Base-by-base conservation (phyloP, 1,140 invertebrate genomes). In the Drosophila azteca region DNA sequence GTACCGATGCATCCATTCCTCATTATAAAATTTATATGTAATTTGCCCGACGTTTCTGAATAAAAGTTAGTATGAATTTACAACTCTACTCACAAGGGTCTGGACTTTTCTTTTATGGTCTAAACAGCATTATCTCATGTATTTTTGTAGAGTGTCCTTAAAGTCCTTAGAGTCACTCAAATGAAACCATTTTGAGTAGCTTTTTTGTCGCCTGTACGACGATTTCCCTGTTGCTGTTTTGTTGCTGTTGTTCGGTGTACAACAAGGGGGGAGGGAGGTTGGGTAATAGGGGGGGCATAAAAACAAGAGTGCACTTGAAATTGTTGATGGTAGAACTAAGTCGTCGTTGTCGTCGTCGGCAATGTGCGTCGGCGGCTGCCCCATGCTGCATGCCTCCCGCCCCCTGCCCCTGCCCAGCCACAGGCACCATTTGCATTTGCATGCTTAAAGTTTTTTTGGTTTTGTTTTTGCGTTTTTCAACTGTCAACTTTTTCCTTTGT, bases 241-340 rank as follows among this genome's bases (percentile, higher is more conserved):
- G 48, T 43, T 61, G 17, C 17, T 20, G 17, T 48, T 52, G 51
- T 79, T 45, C 48, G 29, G 45, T 50, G 54, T 59, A 59, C 55
- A 41, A 51, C 62, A 77, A 45, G 53, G 43, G 50, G 63, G 46
- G 24, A n/a, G n/a, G n/a, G n/a, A n/a, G n/a, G n/a, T n/a, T n/a
- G n/a, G n/a, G n/a, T n/a, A n/a, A n/a, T n/a, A n/a, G n/a, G 50
- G 63, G 46, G 24, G 5, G 24, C 5, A 39, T 39, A 39, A 76
- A 82, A 85, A 84, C 66, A 77, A 77, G 69, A 85, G 83, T 85
- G 78, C 82, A 85, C 82, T 85, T 85, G 82, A 85, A 85, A 78
- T 82, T 82, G 82, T 87, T 85, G 64, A 74, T 74, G 65, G 48
- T 22, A 43, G 59, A 72, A 67, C 76, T 71, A 75, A 79, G 81